Conservation (phyloP, 1,140 invertebrate genomes). For the Polyergus mexicanus region DNA sequence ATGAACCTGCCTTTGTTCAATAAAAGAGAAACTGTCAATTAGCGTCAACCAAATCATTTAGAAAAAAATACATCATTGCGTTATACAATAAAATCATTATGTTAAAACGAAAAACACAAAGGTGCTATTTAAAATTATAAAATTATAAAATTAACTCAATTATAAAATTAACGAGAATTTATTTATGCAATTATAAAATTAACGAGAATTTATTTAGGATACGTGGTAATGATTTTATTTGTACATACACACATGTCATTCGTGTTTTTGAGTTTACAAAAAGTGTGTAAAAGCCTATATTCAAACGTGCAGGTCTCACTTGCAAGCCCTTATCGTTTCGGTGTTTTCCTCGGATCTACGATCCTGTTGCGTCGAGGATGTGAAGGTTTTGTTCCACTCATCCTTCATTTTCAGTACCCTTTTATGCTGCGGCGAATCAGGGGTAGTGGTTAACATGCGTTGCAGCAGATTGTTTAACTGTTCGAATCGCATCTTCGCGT, state of each 20-base stretch:
- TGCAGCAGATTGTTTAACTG: conserved; percentile 66
- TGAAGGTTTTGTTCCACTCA: conserved; percentile 34
- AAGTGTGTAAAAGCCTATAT: neutral
- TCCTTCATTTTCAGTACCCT: conserved; percentile 51
- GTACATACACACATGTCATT: neutral
- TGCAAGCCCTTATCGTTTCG: conserved; percentile 56
- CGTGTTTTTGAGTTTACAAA: neutral
- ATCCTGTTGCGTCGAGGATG: neutral
- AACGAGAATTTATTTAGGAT: neutral
- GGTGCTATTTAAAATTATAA: no score
- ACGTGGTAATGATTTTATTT: neutral
- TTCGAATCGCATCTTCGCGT: conserved; percentile 49
- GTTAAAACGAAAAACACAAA: neutral
- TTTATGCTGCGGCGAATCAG: conserved; percentile 61
- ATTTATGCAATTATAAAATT: neutral
- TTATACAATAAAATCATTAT: neutral
- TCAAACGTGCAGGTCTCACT: conserved; percentile 58
- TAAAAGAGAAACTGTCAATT: neutral
- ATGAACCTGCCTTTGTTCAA: conserved; percentile 71
- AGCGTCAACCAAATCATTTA: neutral
- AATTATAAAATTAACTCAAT: no score
- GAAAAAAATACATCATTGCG: neutral
- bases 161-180: neutral
- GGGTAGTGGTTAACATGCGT: conserved; percentile 43
- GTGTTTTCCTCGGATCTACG: neutral